Evolutionary conservation across 1,140 invertebrate species (phyloP).

Genomic region (Drosophila grimshawi): DNA sequence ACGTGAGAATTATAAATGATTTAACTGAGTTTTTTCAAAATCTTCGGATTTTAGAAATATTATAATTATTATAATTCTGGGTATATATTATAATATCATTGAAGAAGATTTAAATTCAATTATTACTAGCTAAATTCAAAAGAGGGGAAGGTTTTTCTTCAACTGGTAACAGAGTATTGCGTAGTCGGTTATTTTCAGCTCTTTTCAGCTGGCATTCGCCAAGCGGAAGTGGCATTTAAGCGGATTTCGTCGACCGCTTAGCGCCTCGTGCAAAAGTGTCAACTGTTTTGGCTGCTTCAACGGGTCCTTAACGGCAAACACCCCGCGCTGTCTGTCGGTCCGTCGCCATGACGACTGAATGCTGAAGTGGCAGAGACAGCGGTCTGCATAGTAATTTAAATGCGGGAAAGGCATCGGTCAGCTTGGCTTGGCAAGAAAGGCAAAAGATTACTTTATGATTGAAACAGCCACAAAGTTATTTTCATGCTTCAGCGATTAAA

Average conservation of each 20-base stretch:
- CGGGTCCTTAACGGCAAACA: constrained; percentile 12
- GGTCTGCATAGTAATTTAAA: constrained; percentile 11
- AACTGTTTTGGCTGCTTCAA: constrained; percentile 37
- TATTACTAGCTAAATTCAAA: not conserved
- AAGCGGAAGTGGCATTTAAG: constrained; percentile 75
- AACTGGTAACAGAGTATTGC: not conserved
- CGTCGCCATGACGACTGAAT: constrained; percentile 9
- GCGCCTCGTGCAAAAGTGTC: constrained; percentile 40
- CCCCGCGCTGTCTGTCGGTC: constrained; percentile 6
- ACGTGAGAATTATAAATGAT: no score
- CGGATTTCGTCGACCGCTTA: constrained; percentile 58
- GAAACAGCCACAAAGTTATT: no score
- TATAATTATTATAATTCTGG: no score
- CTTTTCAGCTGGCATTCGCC: constrained; percentile 4
- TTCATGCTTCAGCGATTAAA: no score
- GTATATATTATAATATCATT: no score
- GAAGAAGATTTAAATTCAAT: no score
- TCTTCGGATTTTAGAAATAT: no score
- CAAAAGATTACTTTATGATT: no score
- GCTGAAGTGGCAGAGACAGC: constrained; percentile 36
- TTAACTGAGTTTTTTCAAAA: no score
- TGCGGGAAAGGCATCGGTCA: constrained; percentile 6
- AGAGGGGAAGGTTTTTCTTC: not conserved
- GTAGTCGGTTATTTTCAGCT: not conserved
- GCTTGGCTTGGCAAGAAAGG: not conserved